Conservation (phyloP, 1,140 invertebrate species). For the Heterodera schachtii region DNA sequence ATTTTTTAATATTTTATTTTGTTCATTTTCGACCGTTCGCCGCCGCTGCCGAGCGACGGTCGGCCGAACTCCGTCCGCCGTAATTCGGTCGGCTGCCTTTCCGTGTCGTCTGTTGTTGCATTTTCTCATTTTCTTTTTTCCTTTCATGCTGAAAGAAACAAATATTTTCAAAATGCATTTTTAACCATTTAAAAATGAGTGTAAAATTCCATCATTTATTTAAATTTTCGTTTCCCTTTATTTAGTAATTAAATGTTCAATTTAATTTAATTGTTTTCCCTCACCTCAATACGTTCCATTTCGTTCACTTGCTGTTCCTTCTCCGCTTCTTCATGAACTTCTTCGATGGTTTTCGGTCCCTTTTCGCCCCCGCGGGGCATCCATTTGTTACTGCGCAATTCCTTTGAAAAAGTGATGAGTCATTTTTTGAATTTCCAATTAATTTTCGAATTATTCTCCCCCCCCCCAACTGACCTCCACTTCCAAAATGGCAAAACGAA, state of each 20-base stretch:
- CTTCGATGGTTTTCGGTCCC: slow-evolving; percentile 38
- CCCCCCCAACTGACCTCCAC: neutral
- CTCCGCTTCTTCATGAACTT: slow-evolving; percentile 31
- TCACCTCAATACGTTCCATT: slow-evolving; percentile 32
- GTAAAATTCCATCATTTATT: no score
- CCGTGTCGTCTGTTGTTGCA: slow-evolving; percentile 9
- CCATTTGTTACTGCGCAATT: slow-evolving; percentile 38
- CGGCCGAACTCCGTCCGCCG: slow-evolving; percentile 27
- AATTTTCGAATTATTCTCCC: neutral
- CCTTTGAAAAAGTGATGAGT: neutral
- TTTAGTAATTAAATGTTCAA: neutral
- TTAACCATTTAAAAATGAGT: no score
- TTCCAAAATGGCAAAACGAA: slow-evolving; percentile 35
- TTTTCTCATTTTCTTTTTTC: slow-evolving; percentile 16
- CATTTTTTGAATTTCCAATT: neutral
- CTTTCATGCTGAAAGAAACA: slow-evolving; percentile 25
- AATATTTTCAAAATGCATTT: neutral
- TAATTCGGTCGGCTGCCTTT: slow-evolving; percentile 5
- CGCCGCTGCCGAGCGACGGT: slow-evolving; percentile 19
- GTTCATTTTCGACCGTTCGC: neutral
- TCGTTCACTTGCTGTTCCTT: slow-evolving; percentile 35
- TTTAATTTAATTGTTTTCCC: no score
- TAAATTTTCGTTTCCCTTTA: no score
- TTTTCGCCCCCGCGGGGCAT: slow-evolving; percentile 31
- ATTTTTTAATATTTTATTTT: neutral